Percentiles rank a stretch among this genome's conserved stretches.
Conservation (phyloP, 2,797 vertebrate genomes). For the Acrossocheilus wenchowensis region DNA sequence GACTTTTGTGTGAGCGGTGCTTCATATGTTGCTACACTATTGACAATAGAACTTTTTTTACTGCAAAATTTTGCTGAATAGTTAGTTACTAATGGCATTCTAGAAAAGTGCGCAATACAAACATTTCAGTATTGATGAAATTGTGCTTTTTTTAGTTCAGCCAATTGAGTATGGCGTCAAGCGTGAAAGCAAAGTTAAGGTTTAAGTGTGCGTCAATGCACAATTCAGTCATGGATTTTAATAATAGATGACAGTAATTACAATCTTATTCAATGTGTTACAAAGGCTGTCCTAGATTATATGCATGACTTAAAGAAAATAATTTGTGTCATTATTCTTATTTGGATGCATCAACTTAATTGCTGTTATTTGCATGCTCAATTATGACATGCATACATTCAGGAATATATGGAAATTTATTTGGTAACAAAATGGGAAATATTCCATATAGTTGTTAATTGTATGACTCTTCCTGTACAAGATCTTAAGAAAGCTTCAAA, state of each 20-base stretch:
- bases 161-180: neutral
- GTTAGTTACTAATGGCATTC: no score
- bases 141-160: neutral
- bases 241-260: neutral
- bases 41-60: neutral
- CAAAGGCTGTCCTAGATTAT: neutral
- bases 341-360: neutral
- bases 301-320: neutral
- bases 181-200: neutral
- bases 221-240: neutral
- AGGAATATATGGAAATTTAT: neutral
- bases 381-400: neutral
- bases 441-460: neutral
- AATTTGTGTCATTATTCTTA: neutral
- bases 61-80: neutral
- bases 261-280: slow-evolving; percentile 3
- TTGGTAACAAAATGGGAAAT: neutral
- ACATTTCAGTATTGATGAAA: neutral
- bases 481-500: neutral
- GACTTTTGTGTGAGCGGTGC: neutral
- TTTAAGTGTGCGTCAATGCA: neutral
- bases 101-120: neutral
- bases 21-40: neutral
- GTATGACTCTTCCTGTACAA: neutral
- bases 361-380: neutral